Evolutionary conservation across 2,113 vertebrate species (phyloP).

Genomic region (Ploceus nigricollis): DNA sequence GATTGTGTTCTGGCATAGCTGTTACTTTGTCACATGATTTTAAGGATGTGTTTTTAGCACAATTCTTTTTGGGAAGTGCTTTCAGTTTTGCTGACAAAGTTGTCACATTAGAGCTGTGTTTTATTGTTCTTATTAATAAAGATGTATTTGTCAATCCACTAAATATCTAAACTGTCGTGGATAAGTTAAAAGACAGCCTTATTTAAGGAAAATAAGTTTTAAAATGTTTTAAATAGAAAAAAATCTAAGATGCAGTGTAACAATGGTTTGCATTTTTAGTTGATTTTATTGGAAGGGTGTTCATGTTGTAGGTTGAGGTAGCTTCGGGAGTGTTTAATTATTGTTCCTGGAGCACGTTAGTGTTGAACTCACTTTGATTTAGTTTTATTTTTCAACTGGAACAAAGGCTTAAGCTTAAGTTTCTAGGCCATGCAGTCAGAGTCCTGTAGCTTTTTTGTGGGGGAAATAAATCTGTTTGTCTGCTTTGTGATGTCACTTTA

Average conservation of each 20-base stretch:
- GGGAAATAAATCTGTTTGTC: background rate
- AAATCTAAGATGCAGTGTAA: background rate
- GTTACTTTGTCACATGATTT: background rate
- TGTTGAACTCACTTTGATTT: background rate
- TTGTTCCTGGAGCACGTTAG: background rate
- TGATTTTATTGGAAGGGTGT: background rate
- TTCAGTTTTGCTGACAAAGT: background rate
- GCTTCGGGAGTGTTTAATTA: background rate
- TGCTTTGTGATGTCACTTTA: background rate
- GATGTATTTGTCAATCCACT: background rate
- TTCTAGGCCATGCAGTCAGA: accelerated
- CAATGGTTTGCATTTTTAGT: background rate
- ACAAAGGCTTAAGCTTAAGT: background rate
- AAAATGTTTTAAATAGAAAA: background rate
- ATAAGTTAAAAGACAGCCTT: background rate
- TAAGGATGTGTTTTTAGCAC: background rate
- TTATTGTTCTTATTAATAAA: background rate
- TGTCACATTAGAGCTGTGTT: background rate
- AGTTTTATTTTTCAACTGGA: background rate
- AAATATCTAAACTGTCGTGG: background rate
- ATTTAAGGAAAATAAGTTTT: background rate
- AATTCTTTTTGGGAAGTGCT: background rate
- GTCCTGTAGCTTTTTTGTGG: accelerated
- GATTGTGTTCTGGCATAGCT: background rate
- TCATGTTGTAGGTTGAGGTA: background rate